A percentile compares a stretch with the other conserved stretches of the same genome.
phyloP scores from a whole-genome alignment of 2,888 invertebrate species.

The Hirtodrosophila alboralis region DNA sequence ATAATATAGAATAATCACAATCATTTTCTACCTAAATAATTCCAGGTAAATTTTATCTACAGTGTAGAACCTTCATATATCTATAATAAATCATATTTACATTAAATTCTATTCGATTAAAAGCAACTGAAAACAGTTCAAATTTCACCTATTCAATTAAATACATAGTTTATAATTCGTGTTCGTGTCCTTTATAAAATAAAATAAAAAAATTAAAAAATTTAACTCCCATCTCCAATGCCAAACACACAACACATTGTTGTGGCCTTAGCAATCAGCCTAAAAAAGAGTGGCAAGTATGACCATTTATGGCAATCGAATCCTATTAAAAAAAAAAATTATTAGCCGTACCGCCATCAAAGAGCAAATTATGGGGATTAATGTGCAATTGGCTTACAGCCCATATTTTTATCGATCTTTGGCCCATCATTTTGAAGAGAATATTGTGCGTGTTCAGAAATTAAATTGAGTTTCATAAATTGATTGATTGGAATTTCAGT shows the following conservation, averaged over 20 bases:
- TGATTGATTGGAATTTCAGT: conserved; percentile 15
- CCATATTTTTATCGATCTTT: conserved; percentile 14
- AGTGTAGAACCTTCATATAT: too few species aligned
- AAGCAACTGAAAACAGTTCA: too few species aligned
- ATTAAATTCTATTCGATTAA: too few species aligned
- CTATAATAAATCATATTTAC: too few species aligned
- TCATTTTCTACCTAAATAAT: too few species aligned
- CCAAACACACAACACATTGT: conserved; percentile 4
- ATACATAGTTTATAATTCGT: too few species aligned
- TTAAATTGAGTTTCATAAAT: conserved; percentile 37
- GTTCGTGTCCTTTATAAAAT: too few species aligned
- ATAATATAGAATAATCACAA: too few species aligned
- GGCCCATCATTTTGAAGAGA: conserved; percentile 18
- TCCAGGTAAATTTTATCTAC: too few species aligned
- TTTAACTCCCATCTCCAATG: neutral
- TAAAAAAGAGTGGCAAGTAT: conserved; percentile 65
- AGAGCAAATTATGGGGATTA: conserved; percentile 76
- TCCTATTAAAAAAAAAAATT: conserved; percentile 79
- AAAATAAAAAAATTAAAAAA: too few species aligned
- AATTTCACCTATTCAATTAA: too few species aligned
- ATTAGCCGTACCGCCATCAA: conserved; percentile 59
- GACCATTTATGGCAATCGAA: conserved; percentile 65
- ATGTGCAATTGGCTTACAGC: conserved; percentile 59
- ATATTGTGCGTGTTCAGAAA: conserved; percentile 57
- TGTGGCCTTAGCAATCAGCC: conserved; percentile 31